Evolutionary conservation across 2,113 vertebrate species (phyloP), one percentile per base, ranked within the genome.

Genomic region (Misgurnus mizolepis): DNA sequence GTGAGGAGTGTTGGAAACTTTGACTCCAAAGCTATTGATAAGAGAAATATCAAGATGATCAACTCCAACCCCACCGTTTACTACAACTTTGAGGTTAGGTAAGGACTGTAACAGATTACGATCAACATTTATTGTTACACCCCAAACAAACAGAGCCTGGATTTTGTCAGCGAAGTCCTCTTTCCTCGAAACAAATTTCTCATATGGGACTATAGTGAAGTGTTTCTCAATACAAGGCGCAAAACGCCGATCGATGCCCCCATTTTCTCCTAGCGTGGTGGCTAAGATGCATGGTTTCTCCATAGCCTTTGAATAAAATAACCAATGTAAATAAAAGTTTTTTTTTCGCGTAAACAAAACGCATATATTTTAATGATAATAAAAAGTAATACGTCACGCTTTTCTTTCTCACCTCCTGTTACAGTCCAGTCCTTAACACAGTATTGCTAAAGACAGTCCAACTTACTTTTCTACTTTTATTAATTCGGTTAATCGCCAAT

Each of bases 41-140:
- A 95, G 82, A 14, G 89, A 86, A 84, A 94, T 79, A 67, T 95
- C 90, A 27, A 95, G 86, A 76, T 94, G 94, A 84, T 95, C 91
- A 0, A 95, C 88, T 66, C 94, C 94, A n/a, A 90, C 94, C 0
- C 94, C 95, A 5, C 83, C 78, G 27, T 85, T 94, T 78, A 86
- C 93, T 61, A 95, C 83, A 0, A 92, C 89, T 80, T 93, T 93
- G 69, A 95, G 84, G 49, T 86, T 85, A 6, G 93, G 92, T 71
- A 94, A 84, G 66, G 82, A 87, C 71, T 89, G 70, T 15, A 95
- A 86, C 15, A 95, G 91, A 14, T 87, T 80, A 3, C 0, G 17
- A 78, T 90, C 80, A 49, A 94, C 64, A 10, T 49, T 39, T 2
- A 90, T 87, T 11, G 40, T 67, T 41, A 5, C 0, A 0, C 82